phyloP scores from a whole-genome alignment of 2,888 invertebrate genomes.

The Calliopum simillimum region DNA sequence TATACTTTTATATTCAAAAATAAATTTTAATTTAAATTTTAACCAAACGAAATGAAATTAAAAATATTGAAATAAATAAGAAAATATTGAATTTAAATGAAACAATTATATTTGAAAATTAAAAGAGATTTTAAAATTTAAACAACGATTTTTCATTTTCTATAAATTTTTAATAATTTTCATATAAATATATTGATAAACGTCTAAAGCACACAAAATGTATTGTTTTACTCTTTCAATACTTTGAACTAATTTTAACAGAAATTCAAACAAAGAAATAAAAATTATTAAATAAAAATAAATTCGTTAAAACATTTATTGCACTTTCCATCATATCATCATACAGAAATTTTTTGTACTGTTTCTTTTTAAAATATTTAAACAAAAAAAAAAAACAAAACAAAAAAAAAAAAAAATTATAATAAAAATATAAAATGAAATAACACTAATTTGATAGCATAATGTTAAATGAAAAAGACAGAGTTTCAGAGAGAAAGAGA shows the following conservation, averaged over 20 bases:
- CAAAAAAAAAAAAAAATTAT: conserved; percentile 10
- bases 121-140: conserved; percentile 7
- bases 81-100: not conserved
- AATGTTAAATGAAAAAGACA: conserved; percentile 24
- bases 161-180: not conserved
- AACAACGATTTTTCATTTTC: conserved; percentile 7
- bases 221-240: not conserved
- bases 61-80: conserved; percentile 5
- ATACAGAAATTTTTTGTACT: not conserved
- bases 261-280: conserved; percentile 17
- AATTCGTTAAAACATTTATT: conserved; percentile 19
- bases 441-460: conserved; percentile 17
- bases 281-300: conserved; percentile 13
- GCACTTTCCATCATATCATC: conserved; percentile 10
- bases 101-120: not conserved
- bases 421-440: conserved; percentile 27
- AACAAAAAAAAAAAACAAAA: conserved; percentile 26
- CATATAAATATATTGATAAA: conserved; percentile 23
- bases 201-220: conserved; percentile 44
- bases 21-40: conserved; percentile 22
- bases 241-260: conserved; percentile 18
- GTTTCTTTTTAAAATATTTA: conserved; percentile 14
- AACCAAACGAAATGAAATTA: conserved; percentile 5
- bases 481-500: conserved; percentile 37
- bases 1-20: not conserved